Evolutionary conservation across 2,888 invertebrate genomes (phyloP).

Genomic region (Hydrotaea diabolus): DNA sequence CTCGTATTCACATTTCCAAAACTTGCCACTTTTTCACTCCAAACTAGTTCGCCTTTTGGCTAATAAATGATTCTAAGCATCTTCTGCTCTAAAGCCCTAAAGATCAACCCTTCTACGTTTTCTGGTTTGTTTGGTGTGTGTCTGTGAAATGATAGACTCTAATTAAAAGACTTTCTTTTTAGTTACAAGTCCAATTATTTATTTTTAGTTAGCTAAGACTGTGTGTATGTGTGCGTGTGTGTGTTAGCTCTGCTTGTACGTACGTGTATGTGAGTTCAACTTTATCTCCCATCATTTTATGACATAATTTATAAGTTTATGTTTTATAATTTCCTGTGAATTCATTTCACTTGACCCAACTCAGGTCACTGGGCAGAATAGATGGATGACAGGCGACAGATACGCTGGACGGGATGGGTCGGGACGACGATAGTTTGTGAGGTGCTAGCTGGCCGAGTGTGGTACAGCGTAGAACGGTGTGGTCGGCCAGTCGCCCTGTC

Average conservation of each 20-base stretch:
- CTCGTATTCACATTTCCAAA: no score
- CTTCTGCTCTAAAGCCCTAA: background rate
- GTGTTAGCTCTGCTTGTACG: background rate
- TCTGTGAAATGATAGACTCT: constrained; percentile 7
- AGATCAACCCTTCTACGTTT: constrained; percentile 11
- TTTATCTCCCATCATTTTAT: constrained; percentile 52
- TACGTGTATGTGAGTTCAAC: background rate
- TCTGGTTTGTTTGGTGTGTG: background rate
- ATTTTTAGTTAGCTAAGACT: background rate
- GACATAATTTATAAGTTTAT: constrained; percentile 58
- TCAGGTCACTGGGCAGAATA: constrained; percentile 6
- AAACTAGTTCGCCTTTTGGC: background rate
- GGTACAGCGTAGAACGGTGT: background rate
- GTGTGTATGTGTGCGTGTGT: background rate
- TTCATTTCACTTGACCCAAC: constrained; percentile 39
- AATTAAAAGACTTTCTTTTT: constrained; percentile 49
- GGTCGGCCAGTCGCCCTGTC: background rate
- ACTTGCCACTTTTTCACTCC: no score
- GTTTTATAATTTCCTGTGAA: constrained; percentile 59
- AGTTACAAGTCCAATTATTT: background rate
- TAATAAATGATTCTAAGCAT: background rate
- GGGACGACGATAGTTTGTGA: background rate
- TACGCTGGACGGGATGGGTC: background rate
- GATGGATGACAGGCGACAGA: constrained; percentile 17
- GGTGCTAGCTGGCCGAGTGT: no score